These are phyloP conservation scores for Pseudoips prasinana DNA, from an alignment of 2,888 invertebrate genomes.

Conservation along the genomic window DNA sequence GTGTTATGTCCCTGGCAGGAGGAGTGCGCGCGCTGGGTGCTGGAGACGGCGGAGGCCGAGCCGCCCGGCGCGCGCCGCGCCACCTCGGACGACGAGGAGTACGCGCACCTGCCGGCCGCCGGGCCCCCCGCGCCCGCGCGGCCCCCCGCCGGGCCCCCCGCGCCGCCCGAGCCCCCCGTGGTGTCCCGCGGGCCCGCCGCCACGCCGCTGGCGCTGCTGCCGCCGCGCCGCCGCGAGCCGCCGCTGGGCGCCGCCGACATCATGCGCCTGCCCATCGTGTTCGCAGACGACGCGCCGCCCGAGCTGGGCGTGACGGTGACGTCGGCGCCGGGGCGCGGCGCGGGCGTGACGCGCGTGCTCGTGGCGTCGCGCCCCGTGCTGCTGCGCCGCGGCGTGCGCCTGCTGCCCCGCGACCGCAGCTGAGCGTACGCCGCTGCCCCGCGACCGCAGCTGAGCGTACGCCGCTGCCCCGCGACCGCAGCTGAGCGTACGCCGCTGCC, in stretches of 20 bases:
- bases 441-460: slow-evolving; percentile 22
- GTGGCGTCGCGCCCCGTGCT: slow-evolving; percentile 33
- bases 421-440: slow-evolving; percentile 20
- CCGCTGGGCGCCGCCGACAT: slow-evolving; percentile 66
- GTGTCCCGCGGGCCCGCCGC: slow-evolving; percentile 50
- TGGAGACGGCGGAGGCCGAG: slow-evolving; percentile 30
- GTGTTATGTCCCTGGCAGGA: too few relatives aligned
- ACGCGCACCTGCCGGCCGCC: slow-evolving; percentile 49
- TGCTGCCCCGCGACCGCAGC: slow-evolving; percentile 34
- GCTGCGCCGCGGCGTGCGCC: slow-evolving; percentile 42
- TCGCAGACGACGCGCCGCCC: slow-evolving; percentile 74
- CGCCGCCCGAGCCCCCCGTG: slow-evolving; percentile 35
- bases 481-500: slow-evolving; percentile 2
- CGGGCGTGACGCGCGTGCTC: slow-evolving; percentile 23
- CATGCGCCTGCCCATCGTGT: slow-evolving; percentile 83
- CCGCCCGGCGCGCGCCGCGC: slow-evolving; percentile 4
- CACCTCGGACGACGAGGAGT: slow-evolving; percentile 33
- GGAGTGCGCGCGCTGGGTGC: slow-evolving; percentile 56
- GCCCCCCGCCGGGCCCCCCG: slow-evolving; percentile 46
- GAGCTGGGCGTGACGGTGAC: slow-evolving; percentile 13
- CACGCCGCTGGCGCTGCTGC: slow-evolving; percentile 49
- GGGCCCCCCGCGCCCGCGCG: slow-evolving; percentile 49
- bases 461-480: slow-evolving; percentile 27
- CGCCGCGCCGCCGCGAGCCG: slow-evolving; percentile 36
- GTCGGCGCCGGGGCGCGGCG: slow-evolving; percentile 35